Evolutionary conservation across 2,113 vertebrate genomes (phyloP), one percentile per base, ranked within the genome.

Genomic region (Sialia sialis): DNA sequence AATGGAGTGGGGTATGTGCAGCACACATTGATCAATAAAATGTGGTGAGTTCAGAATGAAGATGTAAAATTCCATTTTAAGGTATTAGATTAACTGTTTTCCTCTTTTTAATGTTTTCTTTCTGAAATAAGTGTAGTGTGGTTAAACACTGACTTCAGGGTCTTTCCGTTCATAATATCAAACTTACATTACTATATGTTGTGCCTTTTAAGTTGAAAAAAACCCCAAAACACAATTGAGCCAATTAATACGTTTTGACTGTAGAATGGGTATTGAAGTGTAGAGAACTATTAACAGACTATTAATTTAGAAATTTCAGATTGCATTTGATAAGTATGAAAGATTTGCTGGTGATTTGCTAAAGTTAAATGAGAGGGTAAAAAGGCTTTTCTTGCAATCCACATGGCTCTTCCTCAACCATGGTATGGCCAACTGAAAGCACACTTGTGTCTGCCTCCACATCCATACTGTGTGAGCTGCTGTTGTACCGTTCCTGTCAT

Each of bases 351-450:
- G 38, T 84, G 32, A 46, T 68, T 75, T 91, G 43, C 22, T 76
- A 20, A n/a, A 44, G 63, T 15, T 9, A 66, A 62, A 34, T 25
- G 16, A 80, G 46, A 63, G 43, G 70, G 21, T 79, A 76, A 85
- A 79, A 95, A 92, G 81, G 78, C 78, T 87, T 89, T 87, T 66
- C 58, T 85, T 92, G 93, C 91, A 95, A 68, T 91, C 87, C 78
- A 69, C 54, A 0, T 62, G 43, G 34, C 69, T 94, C 43, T 95
- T 84, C 84, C 82, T 94, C n/a, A 27, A 38, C 76, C 32, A 4
- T 36, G 22, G 30, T 62, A 4, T 34, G 51, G 66, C 56, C 62
- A 23, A 15, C 55, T 11, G 51, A 86, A 64, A 78, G 48, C 34
- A 9, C 62, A 16, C 34, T 77, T 54, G 48, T 52, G 68, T 64